Evolutionary conservation across 2,888 invertebrate species (phyloP), one percentile per base, ranked within the genome.

Genomic region (Watsonalla binaria): DNA sequence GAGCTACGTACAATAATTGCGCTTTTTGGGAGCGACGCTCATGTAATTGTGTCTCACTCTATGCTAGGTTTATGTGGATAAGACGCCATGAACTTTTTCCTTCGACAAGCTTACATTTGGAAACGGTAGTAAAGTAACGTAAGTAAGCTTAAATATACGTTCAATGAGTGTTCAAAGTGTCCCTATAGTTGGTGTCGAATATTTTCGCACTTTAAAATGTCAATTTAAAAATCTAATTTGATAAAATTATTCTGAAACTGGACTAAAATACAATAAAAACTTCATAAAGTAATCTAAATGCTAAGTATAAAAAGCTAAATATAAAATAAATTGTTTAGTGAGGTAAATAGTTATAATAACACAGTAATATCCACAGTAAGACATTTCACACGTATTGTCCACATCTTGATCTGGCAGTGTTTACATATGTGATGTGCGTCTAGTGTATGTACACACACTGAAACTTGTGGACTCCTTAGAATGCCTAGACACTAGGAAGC

Each of bases 341-440:
- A 24, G 24, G 24, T 24, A 24, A 24, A 24, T 4, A 42, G 5
- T 37, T 37, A 7, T 37, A 37, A 8, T 42, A 5, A 11, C 5
- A 11, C 2, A 11, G 68, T 65, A 60, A 63, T 71, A 66, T 83
- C 84, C 78, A 72, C 57, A 63, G 11, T 76, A 71, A 15, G 55
- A 14, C 48, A 47, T 62, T 60, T 57, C 55, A 46, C 62, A 62
- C 63, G 60, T 56, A 70, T 68, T 69, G 77, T 73, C 69, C 65
- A 67, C 70, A 69, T 75, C 78, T 82, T 77, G 76, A 80, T 78
- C 74, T 74, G 70, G 56, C 63, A 66, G 75, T 84, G 81, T 84
- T 84, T 84, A 82, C 84, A 82, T 76, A 80, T 70, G 79, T 74
- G 76, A 70, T 74, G 74, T 74, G 72, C 69, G 62, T 66, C 63